Evolutionary conservation across 2,888 invertebrate species (phyloP).

Genomic region (Dasysyrphus albostriatus): DNA sequence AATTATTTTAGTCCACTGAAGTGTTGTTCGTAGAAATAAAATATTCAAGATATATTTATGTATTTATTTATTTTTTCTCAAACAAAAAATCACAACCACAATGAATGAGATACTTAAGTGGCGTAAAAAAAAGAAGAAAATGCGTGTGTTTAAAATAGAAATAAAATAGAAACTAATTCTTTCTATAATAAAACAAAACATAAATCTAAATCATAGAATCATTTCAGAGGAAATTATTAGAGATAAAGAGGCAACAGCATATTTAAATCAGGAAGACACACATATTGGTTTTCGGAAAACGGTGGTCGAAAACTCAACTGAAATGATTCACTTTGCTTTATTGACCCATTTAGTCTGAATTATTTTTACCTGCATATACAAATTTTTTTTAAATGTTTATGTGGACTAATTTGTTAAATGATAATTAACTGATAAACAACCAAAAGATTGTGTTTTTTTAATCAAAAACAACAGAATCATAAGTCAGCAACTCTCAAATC

Average conservation of each 20-base stretch:
- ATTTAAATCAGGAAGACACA: constrained; percentile 39
- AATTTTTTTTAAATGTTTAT: not conserved
- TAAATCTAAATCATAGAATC: constrained; percentile 29
- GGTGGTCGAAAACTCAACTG: not conserved
- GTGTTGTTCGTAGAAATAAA: too few relatives aligned
- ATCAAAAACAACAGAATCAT: too few relatives aligned
- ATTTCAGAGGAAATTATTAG: constrained; percentile 52
- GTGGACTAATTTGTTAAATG: not conserved
- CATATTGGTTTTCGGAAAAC: constrained; percentile 46
- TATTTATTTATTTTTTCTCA: not conserved
- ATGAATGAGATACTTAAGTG: constrained; percentile 11
- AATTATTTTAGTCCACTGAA: not conserved
- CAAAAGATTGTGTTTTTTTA: not conserved
- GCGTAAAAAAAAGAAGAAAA: not conserved
- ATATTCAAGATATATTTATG: not conserved
- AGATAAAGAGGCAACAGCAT: constrained; percentile 17
- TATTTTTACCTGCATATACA: constrained; percentile 10
- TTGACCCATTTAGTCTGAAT: constrained; percentile 62
- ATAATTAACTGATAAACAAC: not conserved
- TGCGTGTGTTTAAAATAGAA: constrained; percentile 43
- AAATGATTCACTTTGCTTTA: constrained; percentile 42
- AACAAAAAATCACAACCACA: constrained; percentile 6
- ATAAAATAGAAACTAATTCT: constrained; percentile 14
- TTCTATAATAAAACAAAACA: constrained; percentile 24
- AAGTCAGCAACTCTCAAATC: too few relatives aligned